These are phyloP conservation scores for Mormyrus proboscirostris DNA, from an alignment of 2,797 vertebrate genomes.

Conservation along the genomic window DNA sequence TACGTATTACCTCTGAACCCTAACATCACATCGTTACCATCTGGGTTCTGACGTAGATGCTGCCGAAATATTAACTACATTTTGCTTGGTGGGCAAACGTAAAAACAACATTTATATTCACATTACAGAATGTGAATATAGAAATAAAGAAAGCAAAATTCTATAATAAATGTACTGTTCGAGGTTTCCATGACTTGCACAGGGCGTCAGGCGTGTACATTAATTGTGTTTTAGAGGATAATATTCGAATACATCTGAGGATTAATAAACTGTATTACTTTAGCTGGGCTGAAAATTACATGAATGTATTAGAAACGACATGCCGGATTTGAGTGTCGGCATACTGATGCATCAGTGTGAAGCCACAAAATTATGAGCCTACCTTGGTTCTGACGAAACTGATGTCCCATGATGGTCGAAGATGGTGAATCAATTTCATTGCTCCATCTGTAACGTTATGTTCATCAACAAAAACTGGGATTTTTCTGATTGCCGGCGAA, in stretches of 20 bases:
- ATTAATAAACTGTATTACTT: background rate
- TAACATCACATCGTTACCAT: constrained; percentile 30
- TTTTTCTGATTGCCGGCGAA: constrained; percentile 64
- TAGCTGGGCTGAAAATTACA: background rate
- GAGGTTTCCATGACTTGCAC: background rate
- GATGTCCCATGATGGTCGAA: constrained; percentile 77
- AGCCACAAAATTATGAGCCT: constrained; percentile 24
- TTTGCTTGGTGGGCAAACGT: background rate
- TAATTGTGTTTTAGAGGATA: background rate
- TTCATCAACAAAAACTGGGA: constrained; percentile 73
- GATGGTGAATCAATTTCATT: constrained; percentile 77
- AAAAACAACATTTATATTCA: background rate
- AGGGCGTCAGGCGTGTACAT: background rate
- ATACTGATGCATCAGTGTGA: background rate
- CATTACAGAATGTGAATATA: background rate
- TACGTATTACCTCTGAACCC: background rate
- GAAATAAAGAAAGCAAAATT: background rate
- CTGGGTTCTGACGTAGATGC: constrained; percentile 24
- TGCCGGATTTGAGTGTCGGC: background rate
- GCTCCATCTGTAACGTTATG: constrained; percentile 75
- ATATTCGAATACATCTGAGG: background rate
- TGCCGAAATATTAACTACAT: background rate
- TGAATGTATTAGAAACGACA: background rate
- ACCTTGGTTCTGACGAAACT: constrained; percentile 78
- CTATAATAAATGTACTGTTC: background rate